Base-by-base conservation (phyloP, 2,888 invertebrate genomes). In the Clunio marinus region DNA sequence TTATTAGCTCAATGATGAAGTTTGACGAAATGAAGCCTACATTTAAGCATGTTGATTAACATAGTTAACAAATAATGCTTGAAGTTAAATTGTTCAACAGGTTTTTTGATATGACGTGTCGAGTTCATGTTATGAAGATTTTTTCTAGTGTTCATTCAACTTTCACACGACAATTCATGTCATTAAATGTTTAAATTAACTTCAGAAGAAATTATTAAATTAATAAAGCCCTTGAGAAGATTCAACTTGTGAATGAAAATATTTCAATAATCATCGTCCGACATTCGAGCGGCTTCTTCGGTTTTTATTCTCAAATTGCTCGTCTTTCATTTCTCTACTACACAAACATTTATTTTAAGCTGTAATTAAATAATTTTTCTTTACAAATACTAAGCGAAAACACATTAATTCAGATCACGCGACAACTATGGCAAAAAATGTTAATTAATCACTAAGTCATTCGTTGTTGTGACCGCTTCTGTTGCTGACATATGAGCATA, bases 31-130 rank as follows among this genome's bases (percentile, higher is more conserved):
- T 66, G 66, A 32, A 35, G 66, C 55, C n/a, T n/a, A n/a, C n/a
- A n/a, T n/a, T n/a, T n/a, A n/a, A n/a, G 66, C 55, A 66, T 66
- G 66, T 32, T 66, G 51, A 66, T 66, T 66, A 66, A 55, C 55
- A 46, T 15, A 28, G 57, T 27, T 22, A 8, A 66, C 66, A 66
- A 66, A 66, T 66, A 55, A 66, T 35, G 59, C 32, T 28, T 59
- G 59, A 32, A 15, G n/a, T 35, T 7, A 35, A 66, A 66, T 35
- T 20, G 22, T 55, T 51, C 66, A 66, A 66, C 66, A 66, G 46
- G 66, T 66, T 20, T 32, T n/a, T n/a, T n/a, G n/a, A n/a, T n/a
- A n/a, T n/a, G n/a, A n/a, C n/a, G n/a, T n/a, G n/a, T n/a, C n/a
- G n/a, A n/a, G n/a, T n/a, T n/a, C n/a, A n/a, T n/a, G n/a, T n/a